A percentile compares a stretch with the other conserved stretches of the same genome.
phyloP scores from a whole-genome alignment of 2,113 vertebrate genomes.

The Lasiurus borealis region DNA sequence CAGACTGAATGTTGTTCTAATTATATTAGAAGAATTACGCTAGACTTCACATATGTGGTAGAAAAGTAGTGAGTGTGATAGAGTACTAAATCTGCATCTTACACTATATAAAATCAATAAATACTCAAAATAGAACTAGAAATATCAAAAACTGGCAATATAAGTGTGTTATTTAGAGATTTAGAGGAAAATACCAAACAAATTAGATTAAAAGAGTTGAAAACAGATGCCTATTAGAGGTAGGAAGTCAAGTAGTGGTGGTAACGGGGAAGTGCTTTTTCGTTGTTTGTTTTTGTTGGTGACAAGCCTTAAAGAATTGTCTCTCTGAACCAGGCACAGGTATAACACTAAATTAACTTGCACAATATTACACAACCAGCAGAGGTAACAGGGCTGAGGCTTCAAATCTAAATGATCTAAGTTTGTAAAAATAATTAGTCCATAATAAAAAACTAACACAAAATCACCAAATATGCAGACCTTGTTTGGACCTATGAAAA shows the following conservation, averaged over 20 bases:
- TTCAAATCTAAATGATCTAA: neutral
- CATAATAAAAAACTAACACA: slow-evolving; percentile 25
- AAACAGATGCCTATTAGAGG: neutral
- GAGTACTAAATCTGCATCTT: neutral
- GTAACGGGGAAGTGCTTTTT: neutral
- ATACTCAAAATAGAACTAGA: neutral
- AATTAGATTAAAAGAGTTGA: slow-evolving; percentile 1
- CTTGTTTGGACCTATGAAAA: neutral
- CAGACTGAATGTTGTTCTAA: neutral
- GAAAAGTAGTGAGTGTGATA: neutral
- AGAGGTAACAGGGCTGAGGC: neutral
- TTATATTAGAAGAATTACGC: neutral
- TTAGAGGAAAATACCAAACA: neutral
- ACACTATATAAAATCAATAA: neutral
- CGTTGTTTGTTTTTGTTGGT: neutral
- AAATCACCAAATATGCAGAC: slow-evolving; percentile 26
- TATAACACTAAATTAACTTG: neutral
- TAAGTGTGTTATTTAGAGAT: slow-evolving; percentile 3
- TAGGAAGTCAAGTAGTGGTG: neutral
- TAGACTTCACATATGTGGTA: neutral
- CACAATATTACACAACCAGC: neutral
- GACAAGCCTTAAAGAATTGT: neutral
- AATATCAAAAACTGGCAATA: slow-evolving; percentile 3
- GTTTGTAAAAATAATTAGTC: slow-evolving; percentile 46
- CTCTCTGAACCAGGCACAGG: neutral